These are phyloP conservation scores for Pocillopora damicornis DNA, from an alignment of 64 coral and sea anemone species.

Conservation along the genomic window DNA sequence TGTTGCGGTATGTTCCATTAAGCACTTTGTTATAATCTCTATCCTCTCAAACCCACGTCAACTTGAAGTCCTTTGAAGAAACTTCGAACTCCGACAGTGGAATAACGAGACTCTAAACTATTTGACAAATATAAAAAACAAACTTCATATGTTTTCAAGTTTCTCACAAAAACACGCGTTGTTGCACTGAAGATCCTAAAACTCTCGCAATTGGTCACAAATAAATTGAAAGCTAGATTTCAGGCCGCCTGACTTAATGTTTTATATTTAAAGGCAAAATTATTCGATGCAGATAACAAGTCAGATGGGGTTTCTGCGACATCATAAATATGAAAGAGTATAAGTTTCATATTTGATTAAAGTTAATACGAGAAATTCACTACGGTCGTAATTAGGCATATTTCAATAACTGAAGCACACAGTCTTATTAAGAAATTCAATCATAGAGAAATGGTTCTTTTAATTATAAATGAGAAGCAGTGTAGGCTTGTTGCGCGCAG, in stretches of 20 bases:
- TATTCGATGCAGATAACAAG: not conserved
- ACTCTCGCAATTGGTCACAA: not conserved
- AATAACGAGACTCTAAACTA: constrained; percentile 48
- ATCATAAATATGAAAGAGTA: constrained; percentile 51
- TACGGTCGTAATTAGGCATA: constrained; percentile 63
- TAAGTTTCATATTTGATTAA: constrained; percentile 80
- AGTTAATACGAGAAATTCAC: constrained; percentile 56
- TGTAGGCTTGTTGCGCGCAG: constrained; percentile 3
- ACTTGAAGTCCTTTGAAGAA: constrained; percentile 44
- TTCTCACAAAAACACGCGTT: not conserved
- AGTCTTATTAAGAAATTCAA: constrained; percentile 64
- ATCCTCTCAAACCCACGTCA: constrained; percentile 20
- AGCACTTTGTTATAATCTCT: constrained; percentile 4
- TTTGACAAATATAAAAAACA: constrained; percentile 54
- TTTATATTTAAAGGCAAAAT: not conserved
- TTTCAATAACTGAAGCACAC: constrained; percentile 76
- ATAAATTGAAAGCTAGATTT: not conserved
- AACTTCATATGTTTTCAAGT: not conserved
- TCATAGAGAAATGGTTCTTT: constrained; percentile 41
- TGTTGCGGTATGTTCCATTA: constrained; percentile 46
- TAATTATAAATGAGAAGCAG: constrained; percentile 68
- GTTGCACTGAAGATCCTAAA: not conserved
- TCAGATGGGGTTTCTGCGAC: constrained; percentile 44
- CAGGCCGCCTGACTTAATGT: not conserved
- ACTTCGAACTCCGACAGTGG: constrained; percentile 44